A percentile compares a stretch with the other conserved stretches of the same genome.
Evolutionary conservation across 2,113 vertebrate genomes (phyloP).

Genomic region (Mobula birostris): DNA sequence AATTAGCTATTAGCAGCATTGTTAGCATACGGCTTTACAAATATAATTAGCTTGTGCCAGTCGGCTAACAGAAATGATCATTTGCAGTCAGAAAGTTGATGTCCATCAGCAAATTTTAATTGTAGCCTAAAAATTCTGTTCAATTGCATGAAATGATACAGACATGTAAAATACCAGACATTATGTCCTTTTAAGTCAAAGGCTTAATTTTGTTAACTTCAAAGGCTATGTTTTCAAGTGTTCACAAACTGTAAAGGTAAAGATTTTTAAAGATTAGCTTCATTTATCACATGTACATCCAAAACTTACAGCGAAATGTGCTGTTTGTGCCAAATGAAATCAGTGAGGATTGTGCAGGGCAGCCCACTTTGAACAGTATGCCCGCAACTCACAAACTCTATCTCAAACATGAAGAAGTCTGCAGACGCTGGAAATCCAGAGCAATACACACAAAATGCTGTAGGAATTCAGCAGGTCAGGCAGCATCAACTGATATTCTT

Average conservation of each 20-base stretch:
- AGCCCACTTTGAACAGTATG: too few relatives aligned
- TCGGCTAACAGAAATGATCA: conserved; percentile 24
- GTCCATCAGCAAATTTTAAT: background rate
- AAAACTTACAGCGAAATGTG: too few relatives aligned
- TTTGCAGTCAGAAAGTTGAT: background rate
- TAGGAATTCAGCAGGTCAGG: too few relatives aligned
- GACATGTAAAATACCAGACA: background rate
- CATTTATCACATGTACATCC: too few relatives aligned
- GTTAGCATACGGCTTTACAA: conserved; percentile 48
- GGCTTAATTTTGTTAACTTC: background rate
- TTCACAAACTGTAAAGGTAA: background rate
- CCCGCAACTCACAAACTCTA: too few relatives aligned
- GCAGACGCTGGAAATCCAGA: too few relatives aligned
- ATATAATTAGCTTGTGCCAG: conserved; percentile 58
- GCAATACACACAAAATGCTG: too few relatives aligned
- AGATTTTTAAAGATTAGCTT: too few relatives aligned
- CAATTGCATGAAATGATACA: background rate
- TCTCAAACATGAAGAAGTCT: too few relatives aligned
- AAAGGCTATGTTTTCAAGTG: background rate
- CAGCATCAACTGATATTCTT: too few relatives aligned
- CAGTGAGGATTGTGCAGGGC: too few relatives aligned
- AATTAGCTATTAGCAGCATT: conserved; percentile 63
- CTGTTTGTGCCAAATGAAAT: too few relatives aligned
- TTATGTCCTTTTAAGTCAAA: background rate
- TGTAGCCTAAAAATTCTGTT: background rate